A percentile compares a stretch with the other conserved stretches of the same genome.
These are phyloP conservation scores for Lepidurus arcticus DNA, from an alignment of 1,140 invertebrate species.

Conservation along the genomic window DNA sequence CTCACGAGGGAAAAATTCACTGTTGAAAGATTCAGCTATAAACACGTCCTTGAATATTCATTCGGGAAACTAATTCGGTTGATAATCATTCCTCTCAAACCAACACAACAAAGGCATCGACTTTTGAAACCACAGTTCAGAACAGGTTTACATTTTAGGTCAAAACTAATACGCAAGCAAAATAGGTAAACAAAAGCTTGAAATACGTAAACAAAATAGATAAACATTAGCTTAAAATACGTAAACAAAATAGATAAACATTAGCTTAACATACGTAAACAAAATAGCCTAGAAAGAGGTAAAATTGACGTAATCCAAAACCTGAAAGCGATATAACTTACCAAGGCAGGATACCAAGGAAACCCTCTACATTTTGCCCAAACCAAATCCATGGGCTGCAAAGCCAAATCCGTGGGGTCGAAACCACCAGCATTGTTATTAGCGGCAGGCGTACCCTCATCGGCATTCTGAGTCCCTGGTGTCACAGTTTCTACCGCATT, in stretches of 20 bases:
- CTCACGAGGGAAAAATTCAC: too few species aligned
- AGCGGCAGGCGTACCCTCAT: constrained; percentile 35
- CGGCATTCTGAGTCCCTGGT: constrained; percentile 28
- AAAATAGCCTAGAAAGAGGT: neutral
- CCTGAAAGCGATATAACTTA: constrained; percentile 41
- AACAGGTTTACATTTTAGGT: too few species aligned
- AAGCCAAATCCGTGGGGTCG: constrained; percentile 66
- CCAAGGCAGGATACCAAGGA: constrained; percentile 91
- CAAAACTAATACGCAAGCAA: too few species aligned
- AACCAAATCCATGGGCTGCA: constrained; percentile 82
- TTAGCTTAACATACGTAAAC: neutral
- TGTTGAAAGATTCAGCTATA: too few species aligned
- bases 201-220: constrained; percentile 21
- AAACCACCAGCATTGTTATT: constrained; percentile 44
- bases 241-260: too few species aligned
- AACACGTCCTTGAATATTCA: too few species aligned
- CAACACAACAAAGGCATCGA: too few species aligned
- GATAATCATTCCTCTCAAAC: too few species aligned
- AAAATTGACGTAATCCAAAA: constrained; percentile 17
- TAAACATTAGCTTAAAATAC: too few species aligned
- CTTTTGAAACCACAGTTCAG: too few species aligned
- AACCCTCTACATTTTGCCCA: constrained; percentile 96
- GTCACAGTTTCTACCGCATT: constrained; percentile 28
- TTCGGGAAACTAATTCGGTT: too few species aligned
- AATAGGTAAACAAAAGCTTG: too few species aligned